Percentiles rank a stretch among this genome's conserved stretches.
These are phyloP conservation scores for Lacerta viridis DNA, from an alignment of 2,797 vertebrate genomes.

Conservation along the genomic window DNA sequence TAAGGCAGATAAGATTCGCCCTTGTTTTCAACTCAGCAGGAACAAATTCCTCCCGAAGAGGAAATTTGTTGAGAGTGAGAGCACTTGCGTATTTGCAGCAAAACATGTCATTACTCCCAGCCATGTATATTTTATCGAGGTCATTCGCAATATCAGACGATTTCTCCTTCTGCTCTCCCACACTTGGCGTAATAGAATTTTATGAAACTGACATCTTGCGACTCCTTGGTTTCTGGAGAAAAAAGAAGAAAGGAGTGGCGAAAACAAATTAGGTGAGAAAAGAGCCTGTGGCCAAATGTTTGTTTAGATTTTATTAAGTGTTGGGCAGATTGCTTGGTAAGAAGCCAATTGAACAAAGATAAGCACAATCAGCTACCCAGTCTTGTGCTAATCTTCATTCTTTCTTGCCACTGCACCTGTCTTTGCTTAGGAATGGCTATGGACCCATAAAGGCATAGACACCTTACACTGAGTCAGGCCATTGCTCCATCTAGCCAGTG, in stretches of 20 bases:
- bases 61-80: background rate
- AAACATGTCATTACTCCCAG: slow-evolving; percentile 19
- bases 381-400: background rate
- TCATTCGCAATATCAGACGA: background rate
- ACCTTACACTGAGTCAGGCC: background rate
- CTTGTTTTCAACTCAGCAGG: background rate
- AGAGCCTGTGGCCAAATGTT: background rate
- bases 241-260: accelerated
- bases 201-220: background rate
- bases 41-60: slow-evolving; percentile 10
- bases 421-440: background rate
- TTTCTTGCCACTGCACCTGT: background rate
- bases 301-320: background rate
- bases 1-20: background rate
- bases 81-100: slow-evolving; percentile 6
- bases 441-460: background rate
- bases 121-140: slow-evolving; percentile 21
- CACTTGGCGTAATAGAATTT: background rate
- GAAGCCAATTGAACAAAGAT: background rate
- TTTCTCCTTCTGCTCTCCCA: slow-evolving; percentile 4
- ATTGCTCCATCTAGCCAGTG: background rate
- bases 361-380: background rate
- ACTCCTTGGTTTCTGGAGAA: background rate
- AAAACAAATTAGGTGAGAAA: slow-evolving; percentile 5
- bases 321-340: slow-evolving; percentile 4